Base-by-base conservation (phyloP, 2,888 invertebrate species). In the Drosophila mimica region DNA sequence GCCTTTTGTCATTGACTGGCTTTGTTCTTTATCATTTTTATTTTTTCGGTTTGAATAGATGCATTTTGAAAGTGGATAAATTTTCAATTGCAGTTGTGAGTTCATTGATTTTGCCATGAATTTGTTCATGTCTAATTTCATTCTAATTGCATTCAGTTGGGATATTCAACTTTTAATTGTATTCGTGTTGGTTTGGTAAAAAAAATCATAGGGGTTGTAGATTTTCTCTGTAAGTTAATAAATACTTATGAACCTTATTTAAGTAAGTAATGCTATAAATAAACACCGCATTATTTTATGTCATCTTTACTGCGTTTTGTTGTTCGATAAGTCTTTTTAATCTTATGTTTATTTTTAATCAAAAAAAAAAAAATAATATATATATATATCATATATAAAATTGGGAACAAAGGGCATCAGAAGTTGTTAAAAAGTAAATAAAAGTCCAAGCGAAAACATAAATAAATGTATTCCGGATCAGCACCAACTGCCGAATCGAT, bases 1-100 rank as follows among this genome's bases (percentile, higher is more conserved):
- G 57, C 52, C 70, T 62, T 67, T 74, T 79, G 79, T 70, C 68
- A 71, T 79, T 69, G 56, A 61, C 38, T 70, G 60, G 33, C 67
- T 60, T 76, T 67, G 69, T 69, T 52, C 56, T 52, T 52, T 8
- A 52, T 49, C 11, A 48, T 52, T 54, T 31, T 54, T 20, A 6
- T 17, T 52, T 59, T 40, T 54, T 17, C 36, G 40, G 2, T 33
- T n/a, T 49, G 60, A 73, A 38, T 51, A 33, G 33, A 30, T 58
- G 17, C 25, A 51, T 49, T 25, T 58, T 31, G 11, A 31, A 49
- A 61, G 33, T 63, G 62, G 49, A 13, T 43, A 48, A 34, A 13
- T 69, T 65, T 46, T 48, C 36, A 15, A 51, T 61, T 51, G 40
- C 43, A 52, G 28, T 53, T 73, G 46, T 46, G 36, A 40, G 60